A percentile compares a stretch with the other conserved stretches of the same genome.
Evolutionary conservation across 2,888 invertebrate species (phyloP).

Genomic region (Hydrotaea diabolus): DNA sequence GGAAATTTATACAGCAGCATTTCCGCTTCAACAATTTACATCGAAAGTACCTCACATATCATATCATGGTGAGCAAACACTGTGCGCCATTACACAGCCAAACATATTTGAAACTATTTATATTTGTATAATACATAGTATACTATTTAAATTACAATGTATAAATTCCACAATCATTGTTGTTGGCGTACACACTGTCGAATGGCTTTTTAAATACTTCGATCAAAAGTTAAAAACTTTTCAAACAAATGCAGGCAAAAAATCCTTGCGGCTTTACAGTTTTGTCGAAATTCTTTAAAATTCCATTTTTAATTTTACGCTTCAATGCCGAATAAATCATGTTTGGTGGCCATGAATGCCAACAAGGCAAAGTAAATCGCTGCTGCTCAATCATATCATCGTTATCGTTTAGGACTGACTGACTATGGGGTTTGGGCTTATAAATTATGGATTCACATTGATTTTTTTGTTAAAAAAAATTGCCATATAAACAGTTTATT

Average conservation of each 20-base stretch:
- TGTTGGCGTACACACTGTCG: not conserved
- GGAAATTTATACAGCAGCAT: too few species aligned
- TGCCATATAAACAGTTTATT: slow-evolving; percentile 26
- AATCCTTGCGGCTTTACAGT: not conserved
- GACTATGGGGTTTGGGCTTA: not conserved
- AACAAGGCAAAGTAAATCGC: slow-evolving; percentile 9
- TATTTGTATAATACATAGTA: too few species aligned
- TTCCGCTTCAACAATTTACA: too few species aligned
- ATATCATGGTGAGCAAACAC: too few species aligned
- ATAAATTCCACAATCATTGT: not conserved
- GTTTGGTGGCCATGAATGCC: slow-evolving; percentile 7
- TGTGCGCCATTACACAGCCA: too few species aligned
- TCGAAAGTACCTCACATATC: too few species aligned
- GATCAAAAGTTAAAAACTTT: slow-evolving; percentile 32
- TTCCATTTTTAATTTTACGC: not conserved
- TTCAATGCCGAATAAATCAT: slow-evolving; percentile 11
- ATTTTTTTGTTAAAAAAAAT: slow-evolving; percentile 11
- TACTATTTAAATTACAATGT: too few species aligned
- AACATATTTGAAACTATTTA: too few species aligned
- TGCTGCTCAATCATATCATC: not conserved
- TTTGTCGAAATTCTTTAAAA: not conserved
- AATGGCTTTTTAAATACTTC: slow-evolving; percentile 26
- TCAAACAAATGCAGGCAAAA: slow-evolving; percentile 23
- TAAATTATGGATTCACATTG: slow-evolving; percentile 30
- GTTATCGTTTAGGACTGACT: not conserved